phyloP scores from a whole-genome alignment of 1,140 invertebrate genomes.

The Bombus haemorrhoidalis region DNA sequence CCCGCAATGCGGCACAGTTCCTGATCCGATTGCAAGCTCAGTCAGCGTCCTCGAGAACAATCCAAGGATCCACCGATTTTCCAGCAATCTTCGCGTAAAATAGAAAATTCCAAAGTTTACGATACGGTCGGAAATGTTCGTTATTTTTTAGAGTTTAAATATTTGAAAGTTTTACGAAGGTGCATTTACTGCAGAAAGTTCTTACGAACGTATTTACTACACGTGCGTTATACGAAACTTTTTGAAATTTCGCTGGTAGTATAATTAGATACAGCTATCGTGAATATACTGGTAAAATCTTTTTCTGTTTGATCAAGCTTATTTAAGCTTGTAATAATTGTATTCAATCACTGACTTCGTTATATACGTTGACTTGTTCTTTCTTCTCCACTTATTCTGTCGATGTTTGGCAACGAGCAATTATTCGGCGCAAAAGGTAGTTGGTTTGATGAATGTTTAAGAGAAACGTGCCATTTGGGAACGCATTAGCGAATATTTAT shows the following conservation, averaged over 20 bases:
- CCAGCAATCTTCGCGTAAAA: slow-evolving; percentile 16
- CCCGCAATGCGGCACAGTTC: slow-evolving; percentile 67
- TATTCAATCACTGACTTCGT: too few relatives aligned
- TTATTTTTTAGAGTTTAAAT: background rate
- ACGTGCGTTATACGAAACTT: too few relatives aligned
- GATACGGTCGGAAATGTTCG: background rate
- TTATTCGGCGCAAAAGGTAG: background rate
- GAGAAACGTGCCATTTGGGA: slow-evolving; percentile 29
- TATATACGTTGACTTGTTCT: too few relatives aligned
- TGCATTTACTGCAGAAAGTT: too few relatives aligned
- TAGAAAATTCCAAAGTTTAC: background rate
- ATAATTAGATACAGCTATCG: too few relatives aligned
- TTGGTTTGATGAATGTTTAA: slow-evolving; percentile 34
- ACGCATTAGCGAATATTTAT: slow-evolving; percentile 50
- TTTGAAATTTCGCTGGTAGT: too few relatives aligned
- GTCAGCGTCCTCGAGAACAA: slow-evolving; percentile 55
- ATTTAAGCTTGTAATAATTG: too few relatives aligned
- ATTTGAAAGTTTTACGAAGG: too few relatives aligned
- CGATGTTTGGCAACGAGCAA: background rate
- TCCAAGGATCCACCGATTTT: slow-evolving; percentile 49
- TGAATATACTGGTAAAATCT: too few relatives aligned
- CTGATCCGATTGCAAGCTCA: slow-evolving; percentile 66
- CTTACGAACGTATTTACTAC: too few relatives aligned
- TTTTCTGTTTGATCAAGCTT: too few relatives aligned
- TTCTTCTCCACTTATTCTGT: too few relatives aligned